Conservation (phyloP, 2,113 vertebrate species). For the Ceuthmochares aereus region DNA sequence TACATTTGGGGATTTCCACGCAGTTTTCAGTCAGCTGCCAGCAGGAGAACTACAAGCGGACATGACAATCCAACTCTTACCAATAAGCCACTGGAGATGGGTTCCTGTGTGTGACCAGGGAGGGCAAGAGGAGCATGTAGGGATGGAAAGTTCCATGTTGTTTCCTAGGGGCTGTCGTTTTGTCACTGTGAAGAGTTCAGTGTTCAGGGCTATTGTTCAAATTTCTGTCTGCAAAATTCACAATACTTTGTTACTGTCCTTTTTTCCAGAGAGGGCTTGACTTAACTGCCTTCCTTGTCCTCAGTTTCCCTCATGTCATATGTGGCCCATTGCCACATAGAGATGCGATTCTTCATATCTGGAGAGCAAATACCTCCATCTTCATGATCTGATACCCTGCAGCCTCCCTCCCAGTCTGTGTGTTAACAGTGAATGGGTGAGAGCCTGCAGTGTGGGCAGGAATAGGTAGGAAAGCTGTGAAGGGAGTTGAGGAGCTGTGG, state of each 20-base stretch:
- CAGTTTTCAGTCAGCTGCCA: not conserved
- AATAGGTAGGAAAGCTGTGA: not conserved
- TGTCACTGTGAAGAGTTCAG: not conserved
- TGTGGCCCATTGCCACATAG: not conserved
- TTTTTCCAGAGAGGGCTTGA: not conserved
- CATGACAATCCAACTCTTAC: rapidly evolving
- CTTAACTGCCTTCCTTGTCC: not conserved
- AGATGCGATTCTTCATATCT: not conserved
- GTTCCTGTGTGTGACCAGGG: rapidly evolving
- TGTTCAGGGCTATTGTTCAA: not conserved
- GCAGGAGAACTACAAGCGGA: not conserved
- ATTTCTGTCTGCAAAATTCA: not conserved
- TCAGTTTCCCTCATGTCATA: not conserved
- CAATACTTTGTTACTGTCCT: not conserved
- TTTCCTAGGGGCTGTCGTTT: not conserved
- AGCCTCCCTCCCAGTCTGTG: not conserved
- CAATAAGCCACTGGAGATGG: rapidly evolving
- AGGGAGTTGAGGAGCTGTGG: not conserved
- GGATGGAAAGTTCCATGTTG: not conserved
- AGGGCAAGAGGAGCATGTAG: not conserved
- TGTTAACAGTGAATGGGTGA: not conserved
- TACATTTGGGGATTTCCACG: not conserved
- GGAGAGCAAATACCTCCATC: not conserved
- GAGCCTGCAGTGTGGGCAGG: not conserved
- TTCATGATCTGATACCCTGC: not conserved